Base-by-base conservation (phyloP, 2,888 invertebrate species). In the Apomyelois bistriatella region DNA sequence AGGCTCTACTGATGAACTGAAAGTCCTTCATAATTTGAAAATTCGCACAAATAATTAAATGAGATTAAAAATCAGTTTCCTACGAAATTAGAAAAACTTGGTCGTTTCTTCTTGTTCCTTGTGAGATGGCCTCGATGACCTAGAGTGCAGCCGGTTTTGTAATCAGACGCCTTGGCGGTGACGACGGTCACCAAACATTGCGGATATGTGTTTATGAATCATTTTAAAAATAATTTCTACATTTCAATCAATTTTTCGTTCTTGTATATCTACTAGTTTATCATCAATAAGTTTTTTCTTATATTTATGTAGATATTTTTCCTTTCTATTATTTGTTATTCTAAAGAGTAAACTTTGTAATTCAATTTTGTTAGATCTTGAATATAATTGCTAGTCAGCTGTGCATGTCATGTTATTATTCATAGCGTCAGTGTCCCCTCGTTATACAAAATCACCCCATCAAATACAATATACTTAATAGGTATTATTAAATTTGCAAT, bases 211-310 rank as follows among this genome's bases (percentile, higher is more conserved):
- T 83, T 83, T 83, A 86, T 82, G 72, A 79, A 72, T 80, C 82
- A 84, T 85, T 86, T 85, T 76, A 84, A 83, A 81, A 78, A 79
- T 81, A 80, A 85, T 82, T 77, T 79, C 76, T 79, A 81, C 79
- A 82, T 74, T 80, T 84, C 81, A 84, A 82, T 80, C 73, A 76
- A 71, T 65, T 66, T 71, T 75, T 67, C 67, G 70, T 68, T 62
- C 58, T 72, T 64, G 30, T 1, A n/a, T n/a, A n/a, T n/a, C n/a
- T n/a, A n/a, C n/a, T n/a, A n/a, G n/a, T n/a, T n/a, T n/a, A n/a
- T n/a, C n/a, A n/a, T n/a, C n/a, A n/a, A n/a, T n/a, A n/a, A n/a
- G n/a, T n/a, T n/a, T n/a, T n/a, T n/a, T n/a, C n/a, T n/a, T n/a
- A n/a, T n/a, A n/a, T n/a, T n/a, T n/a, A n/a, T 42, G 41, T 1